Percentiles rank a stretch among this genome's conserved stretches.
phyloP scores from a whole-genome alignment of 2,797 vertebrate species.

The Diplodus puntazzo region DNA sequence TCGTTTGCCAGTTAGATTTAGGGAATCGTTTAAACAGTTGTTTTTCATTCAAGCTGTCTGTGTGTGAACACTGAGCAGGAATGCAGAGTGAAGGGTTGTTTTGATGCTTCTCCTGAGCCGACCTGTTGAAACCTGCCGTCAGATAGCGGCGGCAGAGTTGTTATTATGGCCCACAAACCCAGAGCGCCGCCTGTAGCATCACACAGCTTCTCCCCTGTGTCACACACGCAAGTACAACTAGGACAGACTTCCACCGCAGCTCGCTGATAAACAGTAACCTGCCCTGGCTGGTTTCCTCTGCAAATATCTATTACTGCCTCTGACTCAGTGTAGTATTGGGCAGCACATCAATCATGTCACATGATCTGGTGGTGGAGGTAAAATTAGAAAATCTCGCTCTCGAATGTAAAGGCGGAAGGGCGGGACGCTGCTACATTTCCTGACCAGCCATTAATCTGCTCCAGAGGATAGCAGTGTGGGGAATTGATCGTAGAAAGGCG shows the following conservation, averaged over 20 bases:
- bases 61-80: background rate
- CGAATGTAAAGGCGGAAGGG: constrained; percentile 45
- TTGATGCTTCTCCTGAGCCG: background rate
- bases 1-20: background rate
- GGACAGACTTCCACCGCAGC: background rate
- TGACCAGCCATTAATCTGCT: constrained; percentile 38
- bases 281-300: background rate
- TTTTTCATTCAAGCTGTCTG: background rate
- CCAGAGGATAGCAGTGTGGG: constrained; percentile 25
- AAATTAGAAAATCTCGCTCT: constrained; percentile 59
- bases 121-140: constrained; percentile 65
- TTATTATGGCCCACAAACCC: constrained; percentile 50
- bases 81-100: background rate
- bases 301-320: background rate
- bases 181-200: background rate
- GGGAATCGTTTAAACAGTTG: background rate
- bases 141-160: background rate
- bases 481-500: constrained; percentile 11
- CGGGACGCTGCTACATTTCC: constrained; percentile 51
- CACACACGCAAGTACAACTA: constrained; percentile 9
- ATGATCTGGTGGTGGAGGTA: constrained; percentile 21
- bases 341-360: constrained; percentile 36
- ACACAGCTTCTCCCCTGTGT: background rate
- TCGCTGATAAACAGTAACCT: background rate
- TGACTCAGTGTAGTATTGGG: constrained; percentile 8